phyloP scores from a whole-genome alignment of 2,888 invertebrate genomes.

The Hirtodrosophila histrioides region DNA sequence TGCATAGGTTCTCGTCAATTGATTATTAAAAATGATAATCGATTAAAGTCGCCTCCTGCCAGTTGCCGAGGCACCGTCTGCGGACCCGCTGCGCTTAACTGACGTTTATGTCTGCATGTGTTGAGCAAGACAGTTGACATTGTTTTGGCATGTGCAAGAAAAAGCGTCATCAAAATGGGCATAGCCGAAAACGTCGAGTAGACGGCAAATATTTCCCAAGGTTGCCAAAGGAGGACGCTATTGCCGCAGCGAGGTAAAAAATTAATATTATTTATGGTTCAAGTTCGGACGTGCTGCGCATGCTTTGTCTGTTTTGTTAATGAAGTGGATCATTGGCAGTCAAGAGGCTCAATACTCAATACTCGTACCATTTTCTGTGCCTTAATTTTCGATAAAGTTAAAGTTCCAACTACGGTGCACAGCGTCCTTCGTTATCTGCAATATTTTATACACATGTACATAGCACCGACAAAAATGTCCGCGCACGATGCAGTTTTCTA shows the following conservation, averaged over 20 bases:
- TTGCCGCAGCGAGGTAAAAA: constrained; percentile 42
- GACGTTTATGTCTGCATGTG: constrained; percentile 84
- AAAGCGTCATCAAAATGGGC: constrained; percentile 55
- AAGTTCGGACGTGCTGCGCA: constrained; percentile 79
- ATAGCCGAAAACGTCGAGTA: constrained; percentile 60
- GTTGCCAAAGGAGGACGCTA: constrained; percentile 46
- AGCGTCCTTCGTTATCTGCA: not conserved
- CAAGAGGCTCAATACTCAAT: not conserved
- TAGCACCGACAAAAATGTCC: no score
- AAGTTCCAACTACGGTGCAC: not conserved
- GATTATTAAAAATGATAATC: constrained; percentile 85
- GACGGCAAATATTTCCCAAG: constrained; percentile 61
- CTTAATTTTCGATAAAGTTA: constrained; percentile 51
- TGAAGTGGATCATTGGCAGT: constrained; percentile 36
- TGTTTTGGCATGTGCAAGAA: constrained; percentile 62
- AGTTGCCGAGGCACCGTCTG: constrained; percentile 25
- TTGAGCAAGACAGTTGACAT: constrained; percentile 83
- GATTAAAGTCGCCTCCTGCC: constrained; percentile 77
- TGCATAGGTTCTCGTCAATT: constrained; percentile 67
- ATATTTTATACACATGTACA: not conserved
- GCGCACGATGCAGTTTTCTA: no score
- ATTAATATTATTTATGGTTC: constrained; percentile 81
- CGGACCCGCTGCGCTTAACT: constrained; percentile 58
- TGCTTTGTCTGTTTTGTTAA: constrained; percentile 49
- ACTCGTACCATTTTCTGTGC: constrained; percentile 8